A percentile compares a stretch with the other conserved stretches of the same genome.
These are phyloP conservation scores for Sinocyclocheilus rhinocerous DNA, from an alignment of 2,113 vertebrate species.

Conservation along the genomic window DNA sequence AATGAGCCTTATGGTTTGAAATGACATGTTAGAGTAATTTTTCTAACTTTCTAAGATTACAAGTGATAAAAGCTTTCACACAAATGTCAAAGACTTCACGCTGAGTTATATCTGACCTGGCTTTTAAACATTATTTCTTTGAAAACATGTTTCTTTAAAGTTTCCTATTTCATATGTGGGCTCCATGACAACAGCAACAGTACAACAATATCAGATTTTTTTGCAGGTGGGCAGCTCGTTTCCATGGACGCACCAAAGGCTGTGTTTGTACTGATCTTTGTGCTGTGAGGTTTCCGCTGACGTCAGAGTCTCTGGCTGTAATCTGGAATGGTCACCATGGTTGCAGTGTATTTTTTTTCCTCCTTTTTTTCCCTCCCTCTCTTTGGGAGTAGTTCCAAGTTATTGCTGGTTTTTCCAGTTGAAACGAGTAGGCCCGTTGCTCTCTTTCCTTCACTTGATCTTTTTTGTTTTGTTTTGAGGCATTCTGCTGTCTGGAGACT, in stretches of 20 bases:
- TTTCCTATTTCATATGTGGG: constrained; percentile 11
- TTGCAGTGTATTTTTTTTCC: constrained; percentile 54
- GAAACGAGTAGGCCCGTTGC: neutral
- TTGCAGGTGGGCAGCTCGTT: constrained; percentile 44
- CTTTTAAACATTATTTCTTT: neutral
- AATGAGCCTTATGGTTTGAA: neutral
- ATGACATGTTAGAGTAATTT: neutral
- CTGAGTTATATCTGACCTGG: neutral
- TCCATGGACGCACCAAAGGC: constrained; percentile 60
- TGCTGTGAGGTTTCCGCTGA: constrained; percentile 56
- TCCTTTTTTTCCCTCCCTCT: neutral
- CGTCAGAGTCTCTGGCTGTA: constrained; percentile 53
- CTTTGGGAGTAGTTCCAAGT: constrained; percentile 51
- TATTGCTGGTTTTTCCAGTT: constrained; percentile 36
- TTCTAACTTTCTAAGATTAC: too few species aligned
- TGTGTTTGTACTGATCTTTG: constrained; percentile 42
- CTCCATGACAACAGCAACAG: neutral
- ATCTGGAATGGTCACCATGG: constrained; percentile 55
- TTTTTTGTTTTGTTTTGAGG: neutral
- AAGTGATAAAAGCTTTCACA: neutral
- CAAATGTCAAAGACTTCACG: neutral
- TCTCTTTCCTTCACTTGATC: neutral
- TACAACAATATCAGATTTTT: constrained; percentile 12
- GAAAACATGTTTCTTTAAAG: neutral
- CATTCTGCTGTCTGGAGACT: neutral